Evolutionary conservation across 30 jellyfish, hydroid and myxozoan genomes (phyloP).

Genomic region (Aurelia sp.): DNA sequence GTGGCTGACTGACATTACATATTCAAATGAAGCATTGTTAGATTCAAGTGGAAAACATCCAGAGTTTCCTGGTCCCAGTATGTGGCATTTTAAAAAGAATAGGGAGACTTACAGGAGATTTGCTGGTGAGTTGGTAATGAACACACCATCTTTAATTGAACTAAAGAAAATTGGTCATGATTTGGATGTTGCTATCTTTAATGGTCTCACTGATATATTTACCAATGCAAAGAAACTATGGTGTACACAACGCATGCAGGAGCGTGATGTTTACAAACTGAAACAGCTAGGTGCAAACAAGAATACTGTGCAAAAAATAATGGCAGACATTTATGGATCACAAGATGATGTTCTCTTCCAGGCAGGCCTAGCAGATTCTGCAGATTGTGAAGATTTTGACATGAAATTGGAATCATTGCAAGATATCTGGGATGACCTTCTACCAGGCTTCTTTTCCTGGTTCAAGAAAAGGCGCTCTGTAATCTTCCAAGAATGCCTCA

Average conservation of each 20-base stretch:
- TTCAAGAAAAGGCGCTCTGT: slow-evolving; percentile 23
- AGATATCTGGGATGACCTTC: slow-evolving; percentile 32
- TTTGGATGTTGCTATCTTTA: too few relatives aligned
- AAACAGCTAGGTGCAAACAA: slow-evolving; percentile 1
- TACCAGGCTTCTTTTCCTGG: slow-evolving; percentile 40
- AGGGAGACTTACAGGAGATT: slow-evolving; percentile 28
- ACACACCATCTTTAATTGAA: too few relatives aligned
- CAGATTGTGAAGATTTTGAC: slow-evolving; percentile 51
- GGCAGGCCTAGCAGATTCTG: slow-evolving; percentile 65
- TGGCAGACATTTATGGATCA: slow-evolving; percentile 57
- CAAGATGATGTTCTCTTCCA: slow-evolving; percentile 31
- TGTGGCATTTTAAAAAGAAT: slow-evolving; percentile 41
- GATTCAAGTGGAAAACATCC: slow-evolving; percentile 30
- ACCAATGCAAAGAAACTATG: too few relatives aligned
- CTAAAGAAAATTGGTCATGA: too few relatives aligned
- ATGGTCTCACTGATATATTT: too few relatives aligned
- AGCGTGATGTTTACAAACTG: too few relatives aligned
- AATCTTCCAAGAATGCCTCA: not conserved
- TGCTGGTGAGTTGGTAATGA: slow-evolving; percentile 32
- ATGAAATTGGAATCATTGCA: slow-evolving; percentile 17
- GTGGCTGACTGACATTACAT: slow-evolving; percentile 30
- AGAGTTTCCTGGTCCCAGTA: slow-evolving; percentile 53
- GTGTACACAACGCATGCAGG: too few relatives aligned
- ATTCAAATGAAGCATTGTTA: slow-evolving; percentile 26
- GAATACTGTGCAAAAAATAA: slow-evolving; percentile 11